Percentiles rank a stretch among this genome's conserved stretches.
Conservation (phyloP, 2,888 invertebrate genomes). For the Eilema caniola region DNA sequence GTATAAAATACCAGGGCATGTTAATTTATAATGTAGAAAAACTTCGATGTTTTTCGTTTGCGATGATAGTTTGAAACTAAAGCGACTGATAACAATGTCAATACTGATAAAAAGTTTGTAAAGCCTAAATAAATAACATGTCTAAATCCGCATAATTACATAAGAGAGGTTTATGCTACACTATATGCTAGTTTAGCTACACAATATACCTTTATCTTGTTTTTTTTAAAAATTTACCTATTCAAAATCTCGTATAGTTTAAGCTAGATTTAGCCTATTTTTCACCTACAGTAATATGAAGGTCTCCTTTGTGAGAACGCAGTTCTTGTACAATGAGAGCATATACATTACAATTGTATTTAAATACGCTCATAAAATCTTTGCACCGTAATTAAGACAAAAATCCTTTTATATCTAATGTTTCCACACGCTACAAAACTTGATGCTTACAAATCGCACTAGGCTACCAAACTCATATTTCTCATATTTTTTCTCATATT, state of each 20-base stretch:
- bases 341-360: neutral
- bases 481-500: too few species aligned
- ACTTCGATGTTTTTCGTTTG: slow-evolving; percentile 31
- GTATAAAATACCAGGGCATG: slow-evolving; percentile 24
- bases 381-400: too few species aligned
- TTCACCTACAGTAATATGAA: too few species aligned
- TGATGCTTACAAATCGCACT: too few species aligned
- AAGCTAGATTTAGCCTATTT: too few species aligned
- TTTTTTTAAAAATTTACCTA: too few species aligned
- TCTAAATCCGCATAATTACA: slow-evolving; percentile 26
- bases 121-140: neutral
- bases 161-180: slow-evolving; percentile 23
- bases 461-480: too few species aligned
- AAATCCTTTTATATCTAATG: too few species aligned
- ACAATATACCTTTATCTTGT: too few species aligned
- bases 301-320: too few species aligned
- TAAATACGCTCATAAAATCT: neutral
- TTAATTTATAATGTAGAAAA: slow-evolving; percentile 31
- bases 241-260: neutral
- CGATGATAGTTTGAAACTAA: slow-evolving; percentile 55
- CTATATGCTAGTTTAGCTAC: too few species aligned
- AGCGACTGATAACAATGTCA: slow-evolving; percentile 60
- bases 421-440: too few species aligned
- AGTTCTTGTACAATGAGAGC: neutral
- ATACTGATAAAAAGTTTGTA: slow-evolving; percentile 35